A percentile compares a stretch with the other conserved stretches of the same genome.
Conservation (phyloP, 2,113 vertebrate genomes). For the Haliaeetus leucogaster region DNA sequence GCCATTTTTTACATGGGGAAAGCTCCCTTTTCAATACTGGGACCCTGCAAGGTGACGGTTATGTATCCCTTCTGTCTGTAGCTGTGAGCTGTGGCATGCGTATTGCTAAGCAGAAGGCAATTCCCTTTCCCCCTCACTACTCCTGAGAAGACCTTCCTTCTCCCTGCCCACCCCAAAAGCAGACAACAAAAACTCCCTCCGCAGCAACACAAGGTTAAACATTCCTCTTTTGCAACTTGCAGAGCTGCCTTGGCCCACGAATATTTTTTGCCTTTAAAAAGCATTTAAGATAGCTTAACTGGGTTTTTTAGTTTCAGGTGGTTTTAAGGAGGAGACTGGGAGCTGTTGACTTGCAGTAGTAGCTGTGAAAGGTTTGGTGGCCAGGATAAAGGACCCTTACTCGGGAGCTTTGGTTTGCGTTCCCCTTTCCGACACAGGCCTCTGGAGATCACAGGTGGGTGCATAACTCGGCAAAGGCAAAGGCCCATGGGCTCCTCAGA, state of each 20-base stretch:
- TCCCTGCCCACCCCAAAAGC: background rate
- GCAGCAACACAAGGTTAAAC: background rate
- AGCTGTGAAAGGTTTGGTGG: background rate
- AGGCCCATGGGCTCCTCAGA: rapidly evolving
- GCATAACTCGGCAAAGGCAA: rapidly evolving
- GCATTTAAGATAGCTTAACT: background rate
- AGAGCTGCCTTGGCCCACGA: background rate
- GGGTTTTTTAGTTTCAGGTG: background rate
- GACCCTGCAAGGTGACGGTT: background rate
- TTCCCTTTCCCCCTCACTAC: background rate
- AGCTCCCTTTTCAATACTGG: background rate
- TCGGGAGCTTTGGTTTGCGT: rapidly evolving
- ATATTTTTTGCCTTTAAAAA: background rate
- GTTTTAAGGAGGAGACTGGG: background rate
- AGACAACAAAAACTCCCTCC: background rate
- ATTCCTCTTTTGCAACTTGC: background rate
- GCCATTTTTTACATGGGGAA: background rate
- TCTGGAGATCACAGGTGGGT: background rate
- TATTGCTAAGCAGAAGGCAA: background rate
- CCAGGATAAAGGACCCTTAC: background rate
- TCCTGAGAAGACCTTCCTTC: background rate
- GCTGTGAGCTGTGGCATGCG: background rate
- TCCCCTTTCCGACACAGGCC: background rate
- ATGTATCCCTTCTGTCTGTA: background rate
- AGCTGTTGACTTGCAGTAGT: background rate